A percentile compares a stretch with the other conserved stretches of the same genome.
These are phyloP conservation scores for Ammospiza nelsoni DNA, from an alignment of 2,113 vertebrate species.

Conservation along the genomic window DNA sequence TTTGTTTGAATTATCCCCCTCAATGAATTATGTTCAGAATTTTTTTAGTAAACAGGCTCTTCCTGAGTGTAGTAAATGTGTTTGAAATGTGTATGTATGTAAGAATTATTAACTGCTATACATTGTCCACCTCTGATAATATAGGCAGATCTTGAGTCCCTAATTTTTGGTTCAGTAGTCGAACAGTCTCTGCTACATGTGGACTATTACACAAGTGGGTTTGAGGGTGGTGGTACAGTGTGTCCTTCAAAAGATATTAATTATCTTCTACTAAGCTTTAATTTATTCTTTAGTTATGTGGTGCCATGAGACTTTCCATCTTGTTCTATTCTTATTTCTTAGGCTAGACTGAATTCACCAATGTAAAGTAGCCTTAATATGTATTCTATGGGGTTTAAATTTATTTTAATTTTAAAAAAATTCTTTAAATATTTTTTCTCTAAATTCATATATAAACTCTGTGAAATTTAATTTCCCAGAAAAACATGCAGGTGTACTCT, in stretches of 20 bases:
- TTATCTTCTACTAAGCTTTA: neutral
- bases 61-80: neutral
- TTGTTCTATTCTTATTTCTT: neutral
- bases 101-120: neutral
- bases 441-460: neutral
- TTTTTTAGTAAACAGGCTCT: neutral
- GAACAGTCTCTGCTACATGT: neutral
- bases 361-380: neutral
- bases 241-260: neutral
- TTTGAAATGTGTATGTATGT: neutral
- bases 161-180: neutral
- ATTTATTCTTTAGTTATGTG: neutral
- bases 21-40: neutral
- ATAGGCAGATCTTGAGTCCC: neutral
- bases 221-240: neutral
- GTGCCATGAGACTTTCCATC: neutral
- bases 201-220: neutral
- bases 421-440: neutral
- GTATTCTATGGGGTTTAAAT: neutral
- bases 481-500: neutral
- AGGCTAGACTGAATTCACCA: neutral
- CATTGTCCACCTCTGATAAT: neutral
- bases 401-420: neutral
- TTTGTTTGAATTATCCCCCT: neutral
- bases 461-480: neutral